A percentile compares a stretch with the other conserved stretches of the same genome.
These are phyloP conservation scores for Poeciliopsis turneri DNA, from an alignment of 2,797 vertebrate genomes.

Conservation along the genomic window DNA sequence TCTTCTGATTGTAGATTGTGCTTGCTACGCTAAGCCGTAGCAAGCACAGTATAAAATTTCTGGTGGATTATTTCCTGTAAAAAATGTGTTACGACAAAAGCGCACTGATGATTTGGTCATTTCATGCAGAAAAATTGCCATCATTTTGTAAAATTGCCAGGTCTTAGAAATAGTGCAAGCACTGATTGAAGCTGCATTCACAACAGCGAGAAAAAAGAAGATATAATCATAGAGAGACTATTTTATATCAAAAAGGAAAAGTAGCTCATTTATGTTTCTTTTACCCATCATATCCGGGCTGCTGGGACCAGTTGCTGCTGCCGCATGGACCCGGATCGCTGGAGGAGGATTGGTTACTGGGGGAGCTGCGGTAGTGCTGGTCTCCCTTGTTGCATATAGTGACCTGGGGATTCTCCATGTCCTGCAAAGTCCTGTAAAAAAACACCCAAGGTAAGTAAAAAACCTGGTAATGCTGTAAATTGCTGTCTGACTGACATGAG, in stretches of 20 bases:
- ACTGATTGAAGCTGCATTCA: slow-evolving; percentile 60
- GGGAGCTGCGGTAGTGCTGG: slow-evolving; percentile 91
- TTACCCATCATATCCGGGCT: slow-evolving; percentile 92
- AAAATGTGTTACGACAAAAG: slow-evolving; percentile 28
- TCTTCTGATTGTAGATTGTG: slow-evolving; percentile 7
- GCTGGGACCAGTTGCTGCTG: slow-evolving; percentile 91
- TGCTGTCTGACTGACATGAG: background rate
- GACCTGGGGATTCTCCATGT: slow-evolving; percentile 72
- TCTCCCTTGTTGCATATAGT: slow-evolving; percentile 76
- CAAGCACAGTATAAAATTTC: slow-evolving; percentile 24
- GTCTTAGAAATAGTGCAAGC: slow-evolving; percentile 44
- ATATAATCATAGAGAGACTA: slow-evolving; percentile 17
- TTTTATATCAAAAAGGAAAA: slow-evolving; percentile 16
- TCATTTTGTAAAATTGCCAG: slow-evolving; percentile 64
- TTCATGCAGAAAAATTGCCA: slow-evolving; percentile 60
- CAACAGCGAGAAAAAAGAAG: slow-evolving; percentile 26
- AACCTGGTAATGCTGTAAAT: background rate
- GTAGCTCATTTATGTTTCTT: slow-evolving; percentile 8
- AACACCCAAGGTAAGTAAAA: background rate
- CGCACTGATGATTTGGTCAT: slow-evolving; percentile 53
- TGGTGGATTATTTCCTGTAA: slow-evolving; percentile 27
- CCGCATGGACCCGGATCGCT: slow-evolving; percentile 93
- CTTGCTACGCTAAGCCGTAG: slow-evolving; percentile 5
- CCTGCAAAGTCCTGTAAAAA: slow-evolving; percentile 64
- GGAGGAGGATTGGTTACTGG: slow-evolving; percentile 97